A percentile compares a stretch with the other conserved stretches of the same genome.
These are phyloP conservation scores for Phaenicophaeus curvirostris DNA, from an alignment of 2,797 vertebrate genomes.

Conservation along the genomic window DNA sequence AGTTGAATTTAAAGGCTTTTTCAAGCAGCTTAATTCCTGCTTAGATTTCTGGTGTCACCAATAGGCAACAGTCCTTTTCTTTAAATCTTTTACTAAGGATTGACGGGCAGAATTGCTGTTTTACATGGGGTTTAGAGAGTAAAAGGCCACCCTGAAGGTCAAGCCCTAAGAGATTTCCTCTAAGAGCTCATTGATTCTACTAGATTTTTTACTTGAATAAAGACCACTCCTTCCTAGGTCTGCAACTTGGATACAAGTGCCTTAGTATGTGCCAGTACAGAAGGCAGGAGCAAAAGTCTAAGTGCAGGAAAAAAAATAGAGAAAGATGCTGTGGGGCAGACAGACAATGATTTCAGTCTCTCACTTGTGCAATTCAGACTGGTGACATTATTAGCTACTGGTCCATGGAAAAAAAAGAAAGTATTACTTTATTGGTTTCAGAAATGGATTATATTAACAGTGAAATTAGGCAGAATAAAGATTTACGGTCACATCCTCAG, in stretches of 20 bases:
- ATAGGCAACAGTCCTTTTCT: constrained; percentile 49
- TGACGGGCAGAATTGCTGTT: constrained; percentile 52
- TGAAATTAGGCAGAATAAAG: constrained; percentile 56
- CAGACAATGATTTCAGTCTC: constrained; percentile 34
- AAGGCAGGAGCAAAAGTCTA: constrained; percentile 43
- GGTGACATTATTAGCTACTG: constrained; percentile 40
- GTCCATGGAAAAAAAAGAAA: constrained; percentile 20
- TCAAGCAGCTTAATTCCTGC: constrained; percentile 66
- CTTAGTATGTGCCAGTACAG: constrained; percentile 46
- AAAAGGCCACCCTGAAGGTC: constrained; percentile 65
- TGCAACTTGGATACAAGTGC: constrained; percentile 28
- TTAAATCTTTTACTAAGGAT: constrained; percentile 35
- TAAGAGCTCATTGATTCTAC: constrained; percentile 66
- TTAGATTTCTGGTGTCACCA: constrained; percentile 63
- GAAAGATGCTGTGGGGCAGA: constrained; percentile 40
- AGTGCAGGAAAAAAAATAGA: neutral
- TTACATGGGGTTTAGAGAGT: constrained; percentile 48
- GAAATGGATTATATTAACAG: constrained; percentile 51
- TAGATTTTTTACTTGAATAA: constrained; percentile 23
- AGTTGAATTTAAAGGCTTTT: constrained; percentile 65
- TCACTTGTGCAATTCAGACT: neutral
- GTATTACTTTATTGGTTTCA: constrained; percentile 45
- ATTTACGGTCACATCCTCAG: constrained; percentile 45
- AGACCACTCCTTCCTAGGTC: constrained; percentile 38
- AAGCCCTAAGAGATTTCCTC: constrained; percentile 54